Evolutionary conservation across 2,888 invertebrate species (phyloP).

Genomic region (Lithophane semibrunnea): DNA sequence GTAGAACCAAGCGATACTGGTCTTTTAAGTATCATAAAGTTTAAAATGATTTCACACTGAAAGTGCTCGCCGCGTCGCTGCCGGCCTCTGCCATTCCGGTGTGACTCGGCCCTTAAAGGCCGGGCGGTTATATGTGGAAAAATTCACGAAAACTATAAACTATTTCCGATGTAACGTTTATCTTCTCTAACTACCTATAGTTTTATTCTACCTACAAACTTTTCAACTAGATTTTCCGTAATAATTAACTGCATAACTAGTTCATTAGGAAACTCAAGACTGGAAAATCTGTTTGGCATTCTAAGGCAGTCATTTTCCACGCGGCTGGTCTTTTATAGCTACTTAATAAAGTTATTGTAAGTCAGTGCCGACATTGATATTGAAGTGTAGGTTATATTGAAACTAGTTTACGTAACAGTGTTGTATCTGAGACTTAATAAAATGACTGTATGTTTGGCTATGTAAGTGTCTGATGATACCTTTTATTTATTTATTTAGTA

Average conservation of each 20-base stretch:
- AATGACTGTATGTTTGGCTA: not conserved
- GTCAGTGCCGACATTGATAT: slow-evolving; percentile 32
- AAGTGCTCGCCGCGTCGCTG: too few species aligned
- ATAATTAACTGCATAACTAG: slow-evolving; percentile 45
- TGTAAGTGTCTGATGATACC: not conserved
- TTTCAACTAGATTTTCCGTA: slow-evolving; percentile 8
- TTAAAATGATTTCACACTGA: too few species aligned
- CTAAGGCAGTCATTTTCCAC: slow-evolving; percentile 54
- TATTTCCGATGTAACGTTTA: too few species aligned
- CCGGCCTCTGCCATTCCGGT: too few species aligned
- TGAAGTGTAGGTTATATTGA: slow-evolving; percentile 23
- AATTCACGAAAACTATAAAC: too few species aligned
- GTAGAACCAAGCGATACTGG: too few species aligned
- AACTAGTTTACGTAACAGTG: slow-evolving; percentile 23
- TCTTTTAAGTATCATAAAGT: too few species aligned
- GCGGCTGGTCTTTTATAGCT: slow-evolving; percentile 34
- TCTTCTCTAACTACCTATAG: not conserved
- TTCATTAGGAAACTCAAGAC: slow-evolving; percentile 37
- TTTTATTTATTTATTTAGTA: too few species aligned
- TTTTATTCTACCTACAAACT: not conserved
- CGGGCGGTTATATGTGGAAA: not conserved
- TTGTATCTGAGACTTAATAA: not conserved
- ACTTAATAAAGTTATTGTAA: slow-evolving; percentile 47
- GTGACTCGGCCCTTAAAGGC: too few species aligned
- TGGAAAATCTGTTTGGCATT: slow-evolving; percentile 50